Base-by-base conservation (phyloP, 2,113 vertebrate species). In the Ictidomys tridecemlineatus region DNA sequence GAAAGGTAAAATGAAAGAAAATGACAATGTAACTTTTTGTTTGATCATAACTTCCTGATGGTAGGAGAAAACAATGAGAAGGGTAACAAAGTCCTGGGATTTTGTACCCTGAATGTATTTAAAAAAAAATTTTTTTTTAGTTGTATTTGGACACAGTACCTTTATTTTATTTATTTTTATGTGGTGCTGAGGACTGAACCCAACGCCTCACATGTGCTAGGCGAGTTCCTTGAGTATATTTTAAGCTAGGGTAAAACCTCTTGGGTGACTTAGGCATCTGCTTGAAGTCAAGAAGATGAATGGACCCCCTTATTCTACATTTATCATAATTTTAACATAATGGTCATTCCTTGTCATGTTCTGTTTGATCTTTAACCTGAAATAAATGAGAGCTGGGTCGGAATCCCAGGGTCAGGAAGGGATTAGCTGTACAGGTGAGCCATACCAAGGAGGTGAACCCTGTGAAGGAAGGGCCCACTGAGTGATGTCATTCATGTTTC, bases 401-500 rank as follows among this genome's bases (percentile, higher is more conserved):
- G 65, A 72, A 28, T 82, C 32, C 48, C 6, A n/a, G 32, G 14
- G 17, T 89, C 37, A 58, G 34, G 28, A 30, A 26, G 32, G 70
- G 48, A 7, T 56, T 20, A 8, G 17, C 79, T 32, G 2, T 13
- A 3, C 3, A 4, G 22, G n/a, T 30, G 48, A 79, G 65, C 63
- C 37, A 26, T 32, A 12, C 34, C 11, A 32, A 9, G 0, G 0
- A 91, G 73, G 22, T n/a, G 67, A 45, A 39, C 0, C 0, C 3
- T 4, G 14, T 9, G 8, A 76, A 39, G 84, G 58, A 17, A n/a
- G 24, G 10, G 39, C 34, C 13, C 2, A 1, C 20, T 0, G 0
- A n/a, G 1, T 37, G 53, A 45, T 30, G 5, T 20, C 7, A 0
- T 14, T 61, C 26, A 26, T 2, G 5, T 39, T 20, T 11, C 8